These are phyloP conservation scores for Neoseiulus cucumeris DNA, from an alignment of 1,140 invertebrate species.

Conservation along the genomic window DNA sequence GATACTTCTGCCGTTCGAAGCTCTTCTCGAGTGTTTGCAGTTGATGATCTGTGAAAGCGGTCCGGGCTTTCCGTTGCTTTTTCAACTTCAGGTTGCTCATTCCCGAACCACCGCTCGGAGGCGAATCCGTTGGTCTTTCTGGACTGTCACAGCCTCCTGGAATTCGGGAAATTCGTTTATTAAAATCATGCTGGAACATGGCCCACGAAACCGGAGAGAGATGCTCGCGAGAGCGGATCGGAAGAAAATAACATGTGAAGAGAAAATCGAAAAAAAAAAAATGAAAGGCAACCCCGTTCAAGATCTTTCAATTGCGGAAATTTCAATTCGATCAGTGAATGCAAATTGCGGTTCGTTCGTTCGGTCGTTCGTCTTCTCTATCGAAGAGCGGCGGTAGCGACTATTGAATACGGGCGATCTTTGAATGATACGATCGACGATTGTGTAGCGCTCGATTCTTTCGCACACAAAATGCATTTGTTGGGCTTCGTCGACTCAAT, in stretches of 20 bases:
- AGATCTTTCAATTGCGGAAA: too few species aligned
- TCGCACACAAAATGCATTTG: too few species aligned
- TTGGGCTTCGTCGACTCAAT: too few species aligned
- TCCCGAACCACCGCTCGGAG: conserved; percentile 2
- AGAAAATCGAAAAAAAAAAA: neutral
- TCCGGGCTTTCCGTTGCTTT: conserved; percentile 89
- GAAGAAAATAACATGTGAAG: neutral
- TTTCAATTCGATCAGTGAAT: too few species aligned
- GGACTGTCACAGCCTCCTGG: neutral
- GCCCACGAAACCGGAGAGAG: neutral
- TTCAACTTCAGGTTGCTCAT: conserved; percentile 34
- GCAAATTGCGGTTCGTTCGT: too few species aligned
- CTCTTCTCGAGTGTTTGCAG: conserved; percentile 84
- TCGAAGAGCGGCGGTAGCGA: too few species aligned
- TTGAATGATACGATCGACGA: too few species aligned
- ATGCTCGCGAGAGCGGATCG: neutral
- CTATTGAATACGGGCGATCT: too few species aligned
- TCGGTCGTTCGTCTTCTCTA: too few species aligned
- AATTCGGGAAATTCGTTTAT: neutral
- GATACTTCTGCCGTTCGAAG: conserved; percentile 93
- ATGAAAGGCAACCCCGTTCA: too few species aligned
- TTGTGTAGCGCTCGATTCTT: too few species aligned
- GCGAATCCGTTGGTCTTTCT: neutral
- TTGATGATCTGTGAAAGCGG: conserved; percentile 95
- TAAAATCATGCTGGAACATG: neutral